Percentiles rank a stretch among this genome's conserved stretches.
These are phyloP conservation scores for Balanococcus diminutus DNA, from an alignment of 2,888 invertebrate species.

Conservation along the genomic window DNA sequence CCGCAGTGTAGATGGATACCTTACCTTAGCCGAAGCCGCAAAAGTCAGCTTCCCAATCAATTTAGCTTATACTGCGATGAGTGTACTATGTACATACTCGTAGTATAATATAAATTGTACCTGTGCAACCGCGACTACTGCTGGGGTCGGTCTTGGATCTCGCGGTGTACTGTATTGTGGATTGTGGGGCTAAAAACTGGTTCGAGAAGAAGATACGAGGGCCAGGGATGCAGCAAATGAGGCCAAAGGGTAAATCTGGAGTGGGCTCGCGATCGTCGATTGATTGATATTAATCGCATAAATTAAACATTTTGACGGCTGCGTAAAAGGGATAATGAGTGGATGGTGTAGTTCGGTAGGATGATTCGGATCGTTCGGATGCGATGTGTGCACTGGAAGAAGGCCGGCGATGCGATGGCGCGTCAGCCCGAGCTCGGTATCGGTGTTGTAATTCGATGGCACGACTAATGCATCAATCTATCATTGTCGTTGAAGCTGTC, in stretches of 20 bases:
- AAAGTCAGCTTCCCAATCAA: not conserved
- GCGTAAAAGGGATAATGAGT: conserved; percentile 53
- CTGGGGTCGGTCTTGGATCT: too few relatives aligned
- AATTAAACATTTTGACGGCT: conserved; percentile 53
- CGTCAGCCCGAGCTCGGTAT: not conserved
- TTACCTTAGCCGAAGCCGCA: conserved; percentile 31
- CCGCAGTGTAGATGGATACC: not conserved
- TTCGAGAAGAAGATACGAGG: too few relatives aligned
- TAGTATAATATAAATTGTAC: not conserved
- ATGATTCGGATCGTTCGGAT: not conserved
- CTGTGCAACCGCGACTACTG: not conserved
- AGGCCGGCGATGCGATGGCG: not conserved
- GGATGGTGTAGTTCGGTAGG: conserved; percentile 35
- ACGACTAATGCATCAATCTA: conserved; percentile 51
- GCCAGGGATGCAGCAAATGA: too few relatives aligned
- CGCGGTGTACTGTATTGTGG: not conserved
- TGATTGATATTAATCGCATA: conserved; percentile 55
- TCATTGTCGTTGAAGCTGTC: conserved; percentile 52
- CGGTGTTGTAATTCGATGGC: conserved; percentile 35
- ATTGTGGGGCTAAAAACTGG: too few relatives aligned
- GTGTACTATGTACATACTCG: too few relatives aligned
- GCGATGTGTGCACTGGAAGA: not conserved
- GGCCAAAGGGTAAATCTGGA: not conserved
- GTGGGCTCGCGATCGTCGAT: not conserved
- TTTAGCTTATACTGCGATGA: not conserved